A percentile compares a stretch with the other conserved stretches of the same genome.
Conservation (phyloP, 2,113 vertebrate genomes). For the Uria aalge region DNA sequence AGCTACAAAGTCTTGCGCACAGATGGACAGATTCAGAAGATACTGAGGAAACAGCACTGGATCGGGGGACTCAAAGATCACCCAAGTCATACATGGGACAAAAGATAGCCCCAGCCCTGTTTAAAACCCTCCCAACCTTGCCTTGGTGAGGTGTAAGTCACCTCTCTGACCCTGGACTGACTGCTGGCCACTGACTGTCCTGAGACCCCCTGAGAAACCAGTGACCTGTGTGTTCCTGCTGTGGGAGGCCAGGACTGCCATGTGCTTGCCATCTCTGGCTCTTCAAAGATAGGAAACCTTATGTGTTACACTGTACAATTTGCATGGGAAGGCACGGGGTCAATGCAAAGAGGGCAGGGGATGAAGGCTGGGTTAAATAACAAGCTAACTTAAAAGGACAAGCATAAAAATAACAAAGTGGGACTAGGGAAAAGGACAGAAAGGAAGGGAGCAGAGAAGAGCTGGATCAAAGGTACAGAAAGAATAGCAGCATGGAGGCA, state of each 20-base stretch:
- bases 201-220: not conserved
- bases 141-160: not conserved
- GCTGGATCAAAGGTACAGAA: not conserved
- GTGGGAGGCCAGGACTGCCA: not conserved
- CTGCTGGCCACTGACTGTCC: not conserved
- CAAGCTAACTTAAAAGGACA: not conserved
- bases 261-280: rapidly evolving
- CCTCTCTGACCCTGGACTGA: not conserved
- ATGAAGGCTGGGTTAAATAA: not conserved
- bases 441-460: not conserved
- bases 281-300: not conserved
- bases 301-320: not conserved
- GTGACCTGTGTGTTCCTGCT: not conserved
- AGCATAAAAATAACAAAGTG: not conserved
- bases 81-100: not conserved
- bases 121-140: not conserved
- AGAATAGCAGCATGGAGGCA: not conserved
- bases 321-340: not conserved
- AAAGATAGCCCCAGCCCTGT: not conserved
- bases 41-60: not conserved
- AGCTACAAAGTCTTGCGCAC: not conserved
- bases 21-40: not conserved
- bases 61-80: not conserved
- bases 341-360: not conserved
- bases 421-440: not conserved